Conservation (phyloP, 2,888 invertebrate genomes). For the Dynastes maya region DNA sequence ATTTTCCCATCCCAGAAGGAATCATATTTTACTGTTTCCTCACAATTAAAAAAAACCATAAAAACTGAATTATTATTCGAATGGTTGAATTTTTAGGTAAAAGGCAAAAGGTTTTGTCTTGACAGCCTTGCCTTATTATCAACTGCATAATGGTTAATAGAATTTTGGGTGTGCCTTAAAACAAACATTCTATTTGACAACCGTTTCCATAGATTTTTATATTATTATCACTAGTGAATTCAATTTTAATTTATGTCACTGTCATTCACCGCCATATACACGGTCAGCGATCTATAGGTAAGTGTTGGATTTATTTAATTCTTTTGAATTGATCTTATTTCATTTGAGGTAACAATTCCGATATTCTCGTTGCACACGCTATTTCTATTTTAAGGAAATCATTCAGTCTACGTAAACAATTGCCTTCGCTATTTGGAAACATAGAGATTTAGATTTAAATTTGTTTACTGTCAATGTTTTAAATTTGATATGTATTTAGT, state of each 20-base stretch:
- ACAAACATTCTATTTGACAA: background rate
- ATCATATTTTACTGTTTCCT: no score
- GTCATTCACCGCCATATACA: conserved; percentile 1
- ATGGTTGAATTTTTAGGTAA: no score
- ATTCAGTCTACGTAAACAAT: background rate
- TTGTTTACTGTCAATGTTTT: conserved; percentile 34
- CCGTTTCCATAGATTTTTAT: background rate
- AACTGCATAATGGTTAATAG: background rate
- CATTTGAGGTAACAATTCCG: background rate
- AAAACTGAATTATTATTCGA: no score
- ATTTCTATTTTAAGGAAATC: background rate
- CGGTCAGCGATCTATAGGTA: background rate
- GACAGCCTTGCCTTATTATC: no score
- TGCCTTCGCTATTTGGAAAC: conserved; percentile 6
- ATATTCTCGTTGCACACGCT: no score
- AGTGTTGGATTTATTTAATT: background rate
- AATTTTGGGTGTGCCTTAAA: no score
- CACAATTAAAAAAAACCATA: no score
- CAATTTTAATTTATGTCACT: conserved; percentile 14
- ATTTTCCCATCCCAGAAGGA: no score
- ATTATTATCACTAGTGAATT: background rate
- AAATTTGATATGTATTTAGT: conserved; percentile 25
- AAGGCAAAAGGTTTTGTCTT: no score
- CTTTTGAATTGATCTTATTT: background rate
- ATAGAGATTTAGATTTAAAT: background rate